Base-by-base conservation (phyloP, 1,140 invertebrate genomes). In the Bradysia coprophila region DNA sequence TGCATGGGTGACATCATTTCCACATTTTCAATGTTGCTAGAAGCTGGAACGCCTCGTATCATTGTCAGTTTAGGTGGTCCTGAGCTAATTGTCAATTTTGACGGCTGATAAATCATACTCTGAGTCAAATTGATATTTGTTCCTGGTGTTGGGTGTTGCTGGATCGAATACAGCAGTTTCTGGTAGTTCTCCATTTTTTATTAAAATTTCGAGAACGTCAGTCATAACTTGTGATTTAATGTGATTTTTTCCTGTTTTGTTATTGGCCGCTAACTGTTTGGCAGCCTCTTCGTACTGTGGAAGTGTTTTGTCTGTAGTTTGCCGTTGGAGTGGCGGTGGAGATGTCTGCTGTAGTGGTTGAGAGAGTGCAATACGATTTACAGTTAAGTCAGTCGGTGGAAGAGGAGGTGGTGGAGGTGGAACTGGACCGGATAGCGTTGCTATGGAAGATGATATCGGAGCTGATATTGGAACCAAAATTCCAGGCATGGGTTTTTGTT, bases 151-250 rank as follows among this genome's bases (percentile, higher is more conserved):
- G 48, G 77, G 78, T 0, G 79, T 80, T 4, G 73, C 64, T 10
- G 81, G 77, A 49, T 85, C 80, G 77, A 75, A 5, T 36, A 81
- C 86, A 1, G 83, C 84, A 52, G 86, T 91, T 2, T 88, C 76
- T 2, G 88, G 86, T 16, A 94, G 55, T 55, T 94, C 90, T 34
- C 90, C 90, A 58, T 89, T 90, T 57, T 90, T 81, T 16, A 94
- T 92, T 1, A 95, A 67, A 50, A 95, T 93, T 54, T 94, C 89
- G n/a, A 96, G 59, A 0, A 95, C 89, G 62, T 95, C 90, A 55
- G 93, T 90, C 44, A 95, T 83, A 28, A 84, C 82, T 59, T 93
- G 86, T 55, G 79, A 81, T 51, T 86, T 85, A 13, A 82, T 64
- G 47, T 69, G 66, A 42, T 53, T 67, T 45, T 75, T 75, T 40